Conservation (phyloP, 2,113 vertebrate species). For the Dissostichus mawsoni region DNA sequence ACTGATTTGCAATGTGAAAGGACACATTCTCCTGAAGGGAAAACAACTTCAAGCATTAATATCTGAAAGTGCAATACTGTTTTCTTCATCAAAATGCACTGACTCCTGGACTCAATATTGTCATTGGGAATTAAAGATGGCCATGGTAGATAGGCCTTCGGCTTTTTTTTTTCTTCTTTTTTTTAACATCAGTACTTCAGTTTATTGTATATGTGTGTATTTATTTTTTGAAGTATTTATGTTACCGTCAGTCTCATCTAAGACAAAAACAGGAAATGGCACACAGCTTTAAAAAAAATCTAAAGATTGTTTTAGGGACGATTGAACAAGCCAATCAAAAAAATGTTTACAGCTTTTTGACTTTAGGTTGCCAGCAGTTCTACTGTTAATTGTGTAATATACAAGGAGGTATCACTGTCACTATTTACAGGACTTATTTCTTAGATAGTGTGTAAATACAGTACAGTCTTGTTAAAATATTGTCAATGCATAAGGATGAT, state of each 20-base stretch:
- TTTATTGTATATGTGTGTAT: slow-evolving; percentile 85
- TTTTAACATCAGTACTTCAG: slow-evolving; percentile 86
- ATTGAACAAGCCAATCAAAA: slow-evolving; percentile 89
- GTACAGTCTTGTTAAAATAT: slow-evolving; percentile 88
- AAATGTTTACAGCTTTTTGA: slow-evolving; percentile 91
- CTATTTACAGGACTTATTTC: slow-evolving; percentile 91
- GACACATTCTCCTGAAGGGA: slow-evolving; percentile 83
- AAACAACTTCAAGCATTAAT: slow-evolving; percentile 77
- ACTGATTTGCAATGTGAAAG: slow-evolving; percentile 87
- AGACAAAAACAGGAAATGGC: slow-evolving; percentile 85
- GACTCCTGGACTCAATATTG: slow-evolving; percentile 88
- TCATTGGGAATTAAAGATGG: slow-evolving; percentile 84
- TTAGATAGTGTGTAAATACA: slow-evolving; percentile 92
- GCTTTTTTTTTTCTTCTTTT: slow-evolving; percentile 52
- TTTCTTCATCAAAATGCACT: slow-evolving; percentile 89
- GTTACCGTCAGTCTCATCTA: slow-evolving; percentile 85
- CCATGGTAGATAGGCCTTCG: slow-evolving; percentile 85
- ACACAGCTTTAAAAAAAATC: slow-evolving; percentile 77
- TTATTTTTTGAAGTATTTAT: slow-evolving; percentile 98
- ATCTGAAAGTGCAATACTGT: slow-evolving; percentile 93
- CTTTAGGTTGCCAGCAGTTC: slow-evolving; percentile 83
- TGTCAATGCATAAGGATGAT: slow-evolving; percentile 93
- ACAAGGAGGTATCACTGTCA: slow-evolving; percentile 88
- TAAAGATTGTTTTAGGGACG: slow-evolving; percentile 83
- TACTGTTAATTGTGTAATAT: slow-evolving; percentile 87